Evolutionary conservation across 2,888 invertebrate genomes (phyloP).

Genomic region (Clistopyga incitator): DNA sequence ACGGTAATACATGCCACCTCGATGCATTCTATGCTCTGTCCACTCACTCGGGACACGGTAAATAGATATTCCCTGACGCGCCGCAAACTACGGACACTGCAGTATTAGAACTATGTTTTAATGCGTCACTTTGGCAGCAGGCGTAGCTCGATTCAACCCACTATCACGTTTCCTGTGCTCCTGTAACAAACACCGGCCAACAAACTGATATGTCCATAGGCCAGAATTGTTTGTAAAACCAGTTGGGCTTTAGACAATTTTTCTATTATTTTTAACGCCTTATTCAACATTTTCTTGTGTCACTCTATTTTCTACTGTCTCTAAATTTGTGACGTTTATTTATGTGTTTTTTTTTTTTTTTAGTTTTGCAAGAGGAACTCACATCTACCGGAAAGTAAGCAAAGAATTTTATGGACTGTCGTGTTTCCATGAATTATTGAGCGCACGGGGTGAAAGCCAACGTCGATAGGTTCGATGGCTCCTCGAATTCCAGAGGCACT

Average conservation of each 20-base stretch:
- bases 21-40: slow-evolving; percentile 18
- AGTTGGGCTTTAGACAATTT: background rate
- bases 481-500: background rate
- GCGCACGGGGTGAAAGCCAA: background rate
- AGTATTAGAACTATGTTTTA: slow-evolving; percentile 65
- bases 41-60: slow-evolving; percentile 42
- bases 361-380: background rate
- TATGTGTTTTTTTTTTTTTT: background rate
- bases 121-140: slow-evolving; percentile 64
- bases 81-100: slow-evolving; percentile 62
- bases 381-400: background rate
- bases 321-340: no score
- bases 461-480: background rate
- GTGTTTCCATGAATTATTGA: slow-evolving; percentile 7
- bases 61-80: slow-evolving; percentile 57
- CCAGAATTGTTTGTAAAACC: background rate
- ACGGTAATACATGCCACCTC: background rate
- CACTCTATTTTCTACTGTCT: background rate
- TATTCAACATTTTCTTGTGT: background rate
- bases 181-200: slow-evolving; percentile 26
- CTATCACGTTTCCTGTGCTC: slow-evolving; percentile 46
- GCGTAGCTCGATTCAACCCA: slow-evolving; percentile 44
- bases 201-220: background rate
- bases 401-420: background rate
- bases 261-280: background rate